phyloP scores from a whole-genome alignment of 1,140 invertebrate species.

The Gryllus bimaculatus region DNA sequence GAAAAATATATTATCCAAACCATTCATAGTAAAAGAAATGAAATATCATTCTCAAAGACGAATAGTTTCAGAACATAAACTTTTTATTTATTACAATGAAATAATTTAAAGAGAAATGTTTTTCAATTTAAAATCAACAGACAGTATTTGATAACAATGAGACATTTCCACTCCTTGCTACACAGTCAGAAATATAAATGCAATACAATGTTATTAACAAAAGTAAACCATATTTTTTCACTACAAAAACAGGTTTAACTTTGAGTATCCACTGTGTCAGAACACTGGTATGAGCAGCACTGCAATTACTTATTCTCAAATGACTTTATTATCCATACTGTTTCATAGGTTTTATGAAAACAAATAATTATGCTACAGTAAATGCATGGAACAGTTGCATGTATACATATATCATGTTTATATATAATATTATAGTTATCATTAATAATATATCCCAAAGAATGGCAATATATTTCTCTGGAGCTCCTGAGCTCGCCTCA shows the following conservation, averaged over 20 bases:
- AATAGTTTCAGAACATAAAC: not conserved
- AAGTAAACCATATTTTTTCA: no score
- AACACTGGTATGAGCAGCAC: not conserved
- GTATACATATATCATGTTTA: slow-evolving; percentile 17
- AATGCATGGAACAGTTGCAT: slow-evolving; percentile 14
- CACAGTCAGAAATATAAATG: not conserved
- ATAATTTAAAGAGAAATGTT: no score
- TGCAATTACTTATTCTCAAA: not conserved
- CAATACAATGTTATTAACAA: not conserved
- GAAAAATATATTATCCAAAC: not conserved
- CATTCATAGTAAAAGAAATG: not conserved
- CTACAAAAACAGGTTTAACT: not conserved
- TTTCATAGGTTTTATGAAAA: slow-evolving; percentile 9
- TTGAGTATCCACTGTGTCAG: not conserved
- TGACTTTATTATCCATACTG: not conserved
- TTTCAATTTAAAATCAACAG: not conserved
- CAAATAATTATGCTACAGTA: slow-evolving; percentile 15
- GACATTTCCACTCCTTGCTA: not conserved
- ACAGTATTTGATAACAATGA: not conserved
- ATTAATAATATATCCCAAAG: slow-evolving; percentile 12
- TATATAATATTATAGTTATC: slow-evolving; percentile 15
- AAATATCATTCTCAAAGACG: not conserved
- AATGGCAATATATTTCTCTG: slow-evolving; percentile 9
- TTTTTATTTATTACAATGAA: no score
- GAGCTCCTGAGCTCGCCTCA: slow-evolving; percentile 2